Evolutionary conservation across 23 tunicate genomes (phyloP), one percentile per base, ranked within the genome.

Genomic region (Corella eumyota): DNA sequence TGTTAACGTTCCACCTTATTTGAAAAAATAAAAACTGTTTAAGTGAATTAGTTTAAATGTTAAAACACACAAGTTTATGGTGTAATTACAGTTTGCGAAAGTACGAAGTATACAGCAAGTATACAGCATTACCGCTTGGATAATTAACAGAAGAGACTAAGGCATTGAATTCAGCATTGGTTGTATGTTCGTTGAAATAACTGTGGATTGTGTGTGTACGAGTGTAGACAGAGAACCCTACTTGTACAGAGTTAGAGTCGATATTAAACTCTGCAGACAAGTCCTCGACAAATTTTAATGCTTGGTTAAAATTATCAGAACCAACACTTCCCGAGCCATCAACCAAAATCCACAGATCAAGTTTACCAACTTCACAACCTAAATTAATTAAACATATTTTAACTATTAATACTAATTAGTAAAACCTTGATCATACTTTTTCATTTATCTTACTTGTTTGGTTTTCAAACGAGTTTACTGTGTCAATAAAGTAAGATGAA

Each of bases 321-420:
- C 68, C 55, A 45, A 63, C 32, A 30, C 68, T 63, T 1, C 68
- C 68, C n/a, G 54, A 40, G 32, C 54, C 53, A 63, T 63, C 68
- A n/a, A 63, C 34, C 33, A 45, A 26, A 27, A 63, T 38, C 68
- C 68, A 63, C 30, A 63, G 22, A 34, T 63, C 68, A 3, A 63
- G 31, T 30, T 23, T 31, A 13, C 28, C 4, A 31, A 33, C 22
- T 19, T 11, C 3, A 30, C 65, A 60, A 60, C 65, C 65, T 25
- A 25, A 56, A 56, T 56, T 2, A 48, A 26, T 48, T 48, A 48
- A 48, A 48, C 2, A 3, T 48, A 4, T n/a, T n/a, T n/a, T n/a
- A n/a, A n/a, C n/a, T n/a, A n/a, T n/a, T n/a, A n/a, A n/a, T n/a
- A n/a, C n/a, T n/a, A n/a, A n/a, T n/a, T n/a, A n/a, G n/a, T n/a